Conservation (phyloP, 2,797 vertebrate species). For the Gorsachius magnificus region DNA sequence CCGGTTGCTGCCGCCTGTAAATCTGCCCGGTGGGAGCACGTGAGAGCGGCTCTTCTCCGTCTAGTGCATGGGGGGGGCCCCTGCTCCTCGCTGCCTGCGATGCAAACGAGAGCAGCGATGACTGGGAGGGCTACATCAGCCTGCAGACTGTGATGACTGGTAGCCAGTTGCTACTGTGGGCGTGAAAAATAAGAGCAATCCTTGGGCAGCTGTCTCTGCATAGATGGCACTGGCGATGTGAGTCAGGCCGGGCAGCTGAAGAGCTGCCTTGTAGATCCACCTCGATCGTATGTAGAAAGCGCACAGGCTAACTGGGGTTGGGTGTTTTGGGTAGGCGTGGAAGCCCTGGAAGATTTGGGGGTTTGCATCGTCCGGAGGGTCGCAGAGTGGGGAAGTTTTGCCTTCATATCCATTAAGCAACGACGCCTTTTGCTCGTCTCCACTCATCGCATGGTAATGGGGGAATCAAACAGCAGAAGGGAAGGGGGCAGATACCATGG, state of each 20-base stretch:
- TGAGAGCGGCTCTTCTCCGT: neutral
- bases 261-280: neutral
- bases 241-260: constrained; percentile 44
- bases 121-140: neutral
- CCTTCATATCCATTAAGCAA: fast-evolving
- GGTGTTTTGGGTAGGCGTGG: neutral
- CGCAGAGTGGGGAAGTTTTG: fast-evolving
- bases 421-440: neutral
- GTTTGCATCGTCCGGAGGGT: neutral
- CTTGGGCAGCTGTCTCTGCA: constrained; percentile 54
- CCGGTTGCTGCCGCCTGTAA: neutral
- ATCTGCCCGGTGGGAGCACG: neutral
- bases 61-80: neutral
- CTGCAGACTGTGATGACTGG: constrained; percentile 15
- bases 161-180: constrained; percentile 57
- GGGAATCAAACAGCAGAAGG: neutral
- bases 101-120: neutral
- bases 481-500: neutral
- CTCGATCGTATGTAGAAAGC: fast-evolving
- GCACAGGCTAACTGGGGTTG: fast-evolving
- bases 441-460: fast-evolving
- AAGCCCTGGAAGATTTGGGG: neutral
- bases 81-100: neutral
- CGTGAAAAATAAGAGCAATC: constrained; percentile 64
- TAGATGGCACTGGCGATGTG: constrained; percentile 21